Percentiles rank a stretch among this genome's conserved stretches.
Evolutionary conservation across 2,113 vertebrate species (phyloP).

Genomic region (Rafetus swinhoei): DNA sequence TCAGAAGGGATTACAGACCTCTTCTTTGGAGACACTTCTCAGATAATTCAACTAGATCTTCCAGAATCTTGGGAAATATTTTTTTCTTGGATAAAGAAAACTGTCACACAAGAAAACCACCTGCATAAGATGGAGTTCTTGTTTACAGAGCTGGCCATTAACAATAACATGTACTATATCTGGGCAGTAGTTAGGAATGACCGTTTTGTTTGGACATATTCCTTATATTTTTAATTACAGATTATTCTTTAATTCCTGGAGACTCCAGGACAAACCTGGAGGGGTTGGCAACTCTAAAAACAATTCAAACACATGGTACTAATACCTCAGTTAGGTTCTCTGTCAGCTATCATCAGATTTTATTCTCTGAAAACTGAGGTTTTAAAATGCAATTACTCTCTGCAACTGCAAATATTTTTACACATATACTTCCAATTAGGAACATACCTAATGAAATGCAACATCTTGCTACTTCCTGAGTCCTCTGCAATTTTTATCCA

Average conservation of each 20-base stretch:
- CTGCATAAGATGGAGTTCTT: not conserved
- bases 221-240: not conserved
- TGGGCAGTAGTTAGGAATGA: not conserved
- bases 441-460: not conserved
- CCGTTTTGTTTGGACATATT: not conserved
- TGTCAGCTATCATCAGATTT: not conserved
- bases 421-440: not conserved
- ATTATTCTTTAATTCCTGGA: not conserved
- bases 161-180: not conserved
- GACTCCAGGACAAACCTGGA: not conserved
- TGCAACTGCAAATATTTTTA: not conserved
- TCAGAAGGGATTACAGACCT: constrained; percentile 27
- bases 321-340: not conserved
- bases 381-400: not conserved
- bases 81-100: not conserved
- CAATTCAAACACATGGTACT: not conserved
- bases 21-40: not conserved
- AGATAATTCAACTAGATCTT: not conserved
- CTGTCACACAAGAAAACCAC: not conserved
- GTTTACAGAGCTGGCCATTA: not conserved
- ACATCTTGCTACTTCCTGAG: not conserved
- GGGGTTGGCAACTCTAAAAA: not conserved
- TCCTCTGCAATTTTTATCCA: not conserved
- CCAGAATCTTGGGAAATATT: constrained; percentile 5
- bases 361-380: not conserved